Evolutionary conservation across 2,113 vertebrate species (phyloP), one percentile per base, ranked within the genome.

Genomic region (Thomomys bottae): DNA sequence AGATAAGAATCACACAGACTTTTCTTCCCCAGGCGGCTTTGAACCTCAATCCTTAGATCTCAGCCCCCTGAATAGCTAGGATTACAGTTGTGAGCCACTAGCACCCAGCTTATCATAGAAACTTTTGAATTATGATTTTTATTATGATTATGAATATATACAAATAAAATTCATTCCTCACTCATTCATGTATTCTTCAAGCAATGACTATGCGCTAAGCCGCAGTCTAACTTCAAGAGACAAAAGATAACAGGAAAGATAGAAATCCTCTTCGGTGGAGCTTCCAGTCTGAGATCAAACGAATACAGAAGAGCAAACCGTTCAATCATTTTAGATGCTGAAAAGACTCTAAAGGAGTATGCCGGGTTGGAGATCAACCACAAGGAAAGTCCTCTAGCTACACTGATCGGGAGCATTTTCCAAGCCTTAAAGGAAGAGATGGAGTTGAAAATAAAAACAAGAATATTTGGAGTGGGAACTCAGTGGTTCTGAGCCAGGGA

Each of bases 101-200:
- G 45, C 45, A 54, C 17, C 49, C 14, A 54, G 49, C 49, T 54
- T 54, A 54, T 54, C 49, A 54, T 54, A 54, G 49, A 92, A 92
- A 63, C 42, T 61, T 78, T 66, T 34, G 84, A 72, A 76, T 64
- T 36, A 59, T 86, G 42, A 21, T 67, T 89, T n/a, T n/a, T n/a
- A n/a, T n/a, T n/a, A n/a, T n/a, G 34, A 64, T n/a, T 6, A 42
- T 89, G n/a, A 89, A 59, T n/a, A 87, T 23, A 70, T 26, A 7
- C 91, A 91, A 61, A 80, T 87, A 61, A 84, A 94, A 80, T 71
- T 40, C 59, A 73, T 63, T 82, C 11, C 8, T 23, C 2, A 45
- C 45, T 90, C 24, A 42, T 61, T 92, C 18, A 59, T 67, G 87
- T 93, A 66, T 71, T 87, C 28, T 28, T 67, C 63, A 85, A 90